phyloP scores from a whole-genome alignment of 1,140 invertebrate species.

The Orchesella cincta region DNA sequence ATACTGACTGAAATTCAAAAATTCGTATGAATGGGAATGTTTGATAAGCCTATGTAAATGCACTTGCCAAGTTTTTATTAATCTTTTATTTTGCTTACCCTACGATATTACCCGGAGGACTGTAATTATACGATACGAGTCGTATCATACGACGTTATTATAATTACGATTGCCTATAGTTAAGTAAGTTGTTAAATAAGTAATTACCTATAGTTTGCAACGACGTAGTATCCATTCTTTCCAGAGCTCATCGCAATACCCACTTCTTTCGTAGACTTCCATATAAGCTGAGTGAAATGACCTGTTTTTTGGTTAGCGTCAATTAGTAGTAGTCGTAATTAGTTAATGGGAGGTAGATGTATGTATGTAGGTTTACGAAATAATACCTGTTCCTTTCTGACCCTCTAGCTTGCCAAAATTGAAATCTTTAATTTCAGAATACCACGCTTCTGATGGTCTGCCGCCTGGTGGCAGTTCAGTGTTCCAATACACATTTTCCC shows the following conservation, averaged over 20 bases:
- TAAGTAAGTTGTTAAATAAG: too few relatives aligned
- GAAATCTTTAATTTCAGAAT: constrained; percentile 44
- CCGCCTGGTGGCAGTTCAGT: background rate
- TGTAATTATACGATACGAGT: too few relatives aligned
- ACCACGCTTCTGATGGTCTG: constrained; percentile 35
- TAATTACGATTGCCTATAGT: too few relatives aligned
- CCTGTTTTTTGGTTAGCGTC: constrained; percentile 24
- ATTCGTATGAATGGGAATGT: too few relatives aligned
- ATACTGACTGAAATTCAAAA: too few relatives aligned
- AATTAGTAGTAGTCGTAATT: background rate
- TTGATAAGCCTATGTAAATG: too few relatives aligned
- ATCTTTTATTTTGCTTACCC: constrained; percentile 79
- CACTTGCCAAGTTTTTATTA: background rate
- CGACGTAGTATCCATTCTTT: constrained; percentile 74
- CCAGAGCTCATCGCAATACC: constrained; percentile 76
- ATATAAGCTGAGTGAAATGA: constrained; percentile 59
- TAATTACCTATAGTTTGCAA: constrained; percentile 82
- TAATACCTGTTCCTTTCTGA: constrained; percentile 29
- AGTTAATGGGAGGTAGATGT: background rate
- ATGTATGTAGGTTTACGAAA: background rate
- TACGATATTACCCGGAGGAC: constrained; percentile 78
- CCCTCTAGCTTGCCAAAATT: constrained; percentile 34
- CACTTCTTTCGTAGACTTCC: constrained; percentile 73
- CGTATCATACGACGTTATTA: too few relatives aligned
- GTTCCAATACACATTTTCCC: constrained; percentile 43